These are phyloP conservation scores for Yponomeuta sedellus DNA, from an alignment of 2,888 invertebrate species.

Conservation along the genomic window DNA sequence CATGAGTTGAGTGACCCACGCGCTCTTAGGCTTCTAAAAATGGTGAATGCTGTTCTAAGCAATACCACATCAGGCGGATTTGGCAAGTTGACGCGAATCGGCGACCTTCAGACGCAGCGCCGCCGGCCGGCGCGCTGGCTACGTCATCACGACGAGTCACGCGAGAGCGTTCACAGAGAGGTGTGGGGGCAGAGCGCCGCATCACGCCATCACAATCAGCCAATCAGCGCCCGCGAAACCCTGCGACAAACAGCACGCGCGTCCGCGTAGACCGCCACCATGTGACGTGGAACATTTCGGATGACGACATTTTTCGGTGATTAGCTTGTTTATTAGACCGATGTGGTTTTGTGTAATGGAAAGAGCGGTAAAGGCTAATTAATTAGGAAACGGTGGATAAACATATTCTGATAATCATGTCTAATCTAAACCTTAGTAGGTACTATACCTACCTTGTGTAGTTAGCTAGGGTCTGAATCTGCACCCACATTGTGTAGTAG, in stretches of 20 bases:
- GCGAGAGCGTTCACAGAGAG: slow-evolving; percentile 18
- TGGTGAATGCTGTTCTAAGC: background rate
- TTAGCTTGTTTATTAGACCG: background rate
- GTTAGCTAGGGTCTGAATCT: too few relatives aligned
- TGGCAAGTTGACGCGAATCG: background rate
- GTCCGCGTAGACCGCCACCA: background rate
- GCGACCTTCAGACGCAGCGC: background rate
- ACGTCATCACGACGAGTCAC: slow-evolving; percentile 14
- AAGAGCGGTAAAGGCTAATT: background rate
- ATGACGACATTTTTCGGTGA: slow-evolving; percentile 33
- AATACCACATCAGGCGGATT: background rate
- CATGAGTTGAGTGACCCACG: background rate
- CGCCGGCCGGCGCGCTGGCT: slow-evolving; percentile 8
- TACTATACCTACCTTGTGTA: too few relatives aligned
- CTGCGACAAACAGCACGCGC: slow-evolving; percentile 21
- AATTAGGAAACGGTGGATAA: background rate
- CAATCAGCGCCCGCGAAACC: slow-evolving; percentile 48
- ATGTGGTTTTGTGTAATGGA: background rate
- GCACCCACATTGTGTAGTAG: too few relatives aligned
- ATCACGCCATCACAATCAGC: slow-evolving; percentile 60
- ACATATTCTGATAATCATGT: background rate
- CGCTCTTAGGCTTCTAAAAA: background rate
- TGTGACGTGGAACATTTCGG: background rate
- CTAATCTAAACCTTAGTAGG: too few relatives aligned
- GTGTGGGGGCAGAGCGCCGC: slow-evolving; percentile 19